Conservation (phyloP, 2,888 invertebrate species). For the Ormyrus pomaceus region DNA sequence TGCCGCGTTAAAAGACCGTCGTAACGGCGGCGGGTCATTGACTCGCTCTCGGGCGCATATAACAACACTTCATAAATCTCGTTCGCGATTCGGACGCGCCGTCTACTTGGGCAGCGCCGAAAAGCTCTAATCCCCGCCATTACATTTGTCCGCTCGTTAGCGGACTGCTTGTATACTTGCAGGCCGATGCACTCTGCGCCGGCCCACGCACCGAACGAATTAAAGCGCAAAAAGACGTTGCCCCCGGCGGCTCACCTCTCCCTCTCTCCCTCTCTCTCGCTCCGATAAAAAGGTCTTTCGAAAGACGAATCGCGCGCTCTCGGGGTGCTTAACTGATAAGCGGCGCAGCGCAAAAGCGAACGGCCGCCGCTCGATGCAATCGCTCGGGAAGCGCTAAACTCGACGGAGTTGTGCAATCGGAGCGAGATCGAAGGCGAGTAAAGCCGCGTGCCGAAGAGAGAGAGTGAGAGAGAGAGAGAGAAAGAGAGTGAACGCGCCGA, state of each 20-base stretch:
- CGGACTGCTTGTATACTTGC: background rate
- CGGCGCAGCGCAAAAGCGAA: constrained; percentile 49
- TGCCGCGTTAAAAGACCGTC: constrained; percentile 5
- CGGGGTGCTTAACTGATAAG: constrained; percentile 63
- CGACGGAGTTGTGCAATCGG: constrained; percentile 24
- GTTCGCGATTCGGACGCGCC: constrained; percentile 6
- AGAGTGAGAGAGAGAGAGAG: background rate
- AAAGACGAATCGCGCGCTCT: constrained; percentile 45
- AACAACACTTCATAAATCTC: constrained; percentile 50
- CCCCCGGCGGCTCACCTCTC: background rate
- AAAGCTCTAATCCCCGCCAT: constrained; percentile 29
- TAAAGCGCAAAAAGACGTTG: constrained; percentile 9
- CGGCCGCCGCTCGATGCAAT: constrained; percentile 56
- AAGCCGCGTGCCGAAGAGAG: background rate
- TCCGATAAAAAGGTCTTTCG: constrained; percentile 61
- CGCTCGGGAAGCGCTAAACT: constrained; percentile 10
- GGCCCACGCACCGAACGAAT: background rate
- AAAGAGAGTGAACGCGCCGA: background rate
- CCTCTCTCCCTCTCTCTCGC: constrained; percentile 53
- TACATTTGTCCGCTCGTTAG: constrained; percentile 10
- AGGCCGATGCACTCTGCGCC: constrained; percentile 33
- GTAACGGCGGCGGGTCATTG: constrained; percentile 37
- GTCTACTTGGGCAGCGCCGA: constrained; percentile 1
- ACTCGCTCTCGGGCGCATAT: constrained; percentile 22
- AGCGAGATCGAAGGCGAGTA: background rate